Evolutionary conservation across 2,113 vertebrate species (phyloP), one percentile per base, ranked within the genome.

Genomic region (Anolis carolinensis): DNA sequence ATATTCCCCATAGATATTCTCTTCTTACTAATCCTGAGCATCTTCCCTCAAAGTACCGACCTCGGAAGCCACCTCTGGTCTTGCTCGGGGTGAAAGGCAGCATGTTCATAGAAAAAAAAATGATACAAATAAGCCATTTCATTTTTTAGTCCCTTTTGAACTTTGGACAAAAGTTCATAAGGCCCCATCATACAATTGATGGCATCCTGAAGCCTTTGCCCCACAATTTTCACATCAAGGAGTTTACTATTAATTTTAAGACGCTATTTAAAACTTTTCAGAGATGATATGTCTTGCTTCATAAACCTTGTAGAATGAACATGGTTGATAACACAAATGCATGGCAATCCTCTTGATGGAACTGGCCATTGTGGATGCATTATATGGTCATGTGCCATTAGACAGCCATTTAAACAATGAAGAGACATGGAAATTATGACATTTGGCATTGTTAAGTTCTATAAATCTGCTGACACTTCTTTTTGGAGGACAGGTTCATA

Each of bases 271-370:
- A 92, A 93, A 92, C 86, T 94, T 95, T 92, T 81, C 92, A 93
- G 89, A 95, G 92, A 86, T 91, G 90, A 79, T 89, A 90, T 83
- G 94, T 92, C 82, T 88, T 95, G 93, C 93, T 89, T 90, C 93
- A 94, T 94, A 95, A 95, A 94, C 85, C 87, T 92, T 75, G 90
- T 72, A 85, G 90, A 94, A 95, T 91, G 91, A 93, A 93, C 92
- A 88, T 92, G 77, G 73, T 90, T 86, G 87, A 91, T 92, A 93
- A 95, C 90, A 92, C 85, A 67, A 87, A 79, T 72, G 86, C 73
- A 84, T 59, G 65, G 71, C 85, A 92, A 77, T 80, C 75, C 87
- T 84, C 80, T 83, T 81, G 79, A 84, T 84, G 55, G 79, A 92
- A 90, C 79, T 63, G 89, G 76, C 89, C 87, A 90, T 82, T 92